phyloP scores from a whole-genome alignment of 2,888 invertebrate species.

The Polietes domitor region DNA sequence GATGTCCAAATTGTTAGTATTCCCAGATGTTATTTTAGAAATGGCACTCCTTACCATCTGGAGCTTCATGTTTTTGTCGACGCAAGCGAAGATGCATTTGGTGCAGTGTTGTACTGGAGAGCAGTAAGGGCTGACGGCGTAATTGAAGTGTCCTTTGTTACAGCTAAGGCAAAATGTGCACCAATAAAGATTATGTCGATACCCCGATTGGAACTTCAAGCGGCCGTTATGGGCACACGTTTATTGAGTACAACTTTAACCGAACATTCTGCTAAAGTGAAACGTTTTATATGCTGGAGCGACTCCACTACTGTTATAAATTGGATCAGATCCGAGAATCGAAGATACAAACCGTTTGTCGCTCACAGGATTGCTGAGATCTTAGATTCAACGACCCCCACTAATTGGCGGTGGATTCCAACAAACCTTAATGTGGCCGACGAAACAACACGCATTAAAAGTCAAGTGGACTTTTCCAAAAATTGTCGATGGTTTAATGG shows the following conservation, averaged over 20 bases:
- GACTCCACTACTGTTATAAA: slow-evolving; percentile 57
- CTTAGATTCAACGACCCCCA: background rate
- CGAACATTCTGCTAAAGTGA: background rate
- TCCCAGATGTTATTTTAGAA: background rate
- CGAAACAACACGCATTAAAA: background rate
- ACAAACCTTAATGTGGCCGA: background rate
- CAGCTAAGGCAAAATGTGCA: slow-evolving; percentile 54
- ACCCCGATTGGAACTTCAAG: slow-evolving; percentile 61
- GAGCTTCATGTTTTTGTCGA: slow-evolving; percentile 58
- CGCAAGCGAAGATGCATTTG: slow-evolving; percentile 49
- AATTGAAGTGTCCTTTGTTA: slow-evolving; percentile 3
- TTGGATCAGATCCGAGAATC: slow-evolving; percentile 39
- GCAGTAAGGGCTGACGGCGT: background rate
- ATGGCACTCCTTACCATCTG: background rate
- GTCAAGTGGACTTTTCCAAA: background rate
- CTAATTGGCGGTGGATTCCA: background rate
- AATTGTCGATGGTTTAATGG: slow-evolving; percentile 33
- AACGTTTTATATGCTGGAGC: background rate
- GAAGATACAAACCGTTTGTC: slow-evolving; percentile 5
- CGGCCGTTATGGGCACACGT: slow-evolving; percentile 42
- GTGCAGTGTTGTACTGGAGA: slow-evolving; percentile 49
- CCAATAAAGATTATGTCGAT: slow-evolving; percentile 57
- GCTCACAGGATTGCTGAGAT: background rate
- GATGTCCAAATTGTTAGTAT: background rate
- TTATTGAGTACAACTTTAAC: background rate